A percentile compares a stretch with the other conserved stretches of the same genome.
These are phyloP conservation scores for Apostichopus japonicus DNA, from an alignment of 35 echinoderm and acorn worm genomes.

Conservation along the genomic window DNA sequence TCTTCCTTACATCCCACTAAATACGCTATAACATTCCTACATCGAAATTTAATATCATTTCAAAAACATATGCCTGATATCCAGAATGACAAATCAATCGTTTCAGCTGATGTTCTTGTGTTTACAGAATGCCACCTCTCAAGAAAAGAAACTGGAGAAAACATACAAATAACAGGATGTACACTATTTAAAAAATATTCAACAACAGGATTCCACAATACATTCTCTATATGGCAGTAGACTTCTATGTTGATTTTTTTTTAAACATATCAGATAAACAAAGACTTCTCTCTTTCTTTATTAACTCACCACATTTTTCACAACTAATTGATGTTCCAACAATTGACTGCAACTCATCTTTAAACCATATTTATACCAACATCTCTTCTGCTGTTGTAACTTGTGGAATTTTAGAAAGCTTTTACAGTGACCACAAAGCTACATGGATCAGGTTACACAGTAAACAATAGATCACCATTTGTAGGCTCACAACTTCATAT, in stretches of 20 bases:
- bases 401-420: constrained; percentile 26
- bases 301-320: not conserved
- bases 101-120: constrained; percentile 18
- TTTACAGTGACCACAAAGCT: constrained; percentile 17
- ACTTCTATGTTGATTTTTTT: constrained; percentile 37
- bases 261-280: constrained; percentile 9
- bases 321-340: not conserved
- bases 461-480: no score
- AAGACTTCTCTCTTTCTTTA: not conserved
- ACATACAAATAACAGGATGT: constrained; percentile 17
- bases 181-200: not conserved
- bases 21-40: not conserved
- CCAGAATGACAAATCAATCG: constrained; percentile 1
- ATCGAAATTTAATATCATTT: constrained; percentile 32
- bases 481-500: no score
- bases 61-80: constrained; percentile 11
- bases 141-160: not conserved
- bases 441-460: not conserved
- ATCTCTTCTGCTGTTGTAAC: not conserved
- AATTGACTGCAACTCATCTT: not conserved
- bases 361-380: not conserved
- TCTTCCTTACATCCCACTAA: not conserved
- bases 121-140: constrained; percentile 38
- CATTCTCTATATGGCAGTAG: not conserved
- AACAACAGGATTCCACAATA: not conserved